Conservation (phyloP, 2,797 vertebrate species). For the Hybognathus amarus region DNA sequence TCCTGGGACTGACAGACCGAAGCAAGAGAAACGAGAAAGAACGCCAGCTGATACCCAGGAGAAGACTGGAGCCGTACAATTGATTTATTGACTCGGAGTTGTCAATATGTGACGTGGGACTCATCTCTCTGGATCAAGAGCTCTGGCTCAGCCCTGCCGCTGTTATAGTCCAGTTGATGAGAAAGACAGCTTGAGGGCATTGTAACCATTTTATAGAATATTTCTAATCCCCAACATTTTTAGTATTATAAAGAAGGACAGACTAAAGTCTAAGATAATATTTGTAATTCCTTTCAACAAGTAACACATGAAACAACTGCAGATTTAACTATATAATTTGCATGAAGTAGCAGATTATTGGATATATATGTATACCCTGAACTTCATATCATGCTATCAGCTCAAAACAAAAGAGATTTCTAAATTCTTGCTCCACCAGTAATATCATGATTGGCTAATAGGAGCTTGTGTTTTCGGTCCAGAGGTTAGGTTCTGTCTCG, state of each 20-base stretch:
- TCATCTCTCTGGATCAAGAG: constrained; percentile 61
- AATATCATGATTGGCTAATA: constrained; percentile 73
- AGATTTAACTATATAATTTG: not conserved
- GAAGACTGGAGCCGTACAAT: constrained; percentile 67
- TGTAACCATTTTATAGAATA: constrained; percentile 65
- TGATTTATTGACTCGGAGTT: constrained; percentile 78
- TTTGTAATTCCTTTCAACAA: not conserved
- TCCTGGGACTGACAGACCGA: constrained; percentile 69
- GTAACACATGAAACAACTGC: not conserved
- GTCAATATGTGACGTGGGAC: constrained; percentile 73
- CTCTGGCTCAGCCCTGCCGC: constrained; percentile 56
- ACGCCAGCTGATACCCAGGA: constrained; percentile 67
- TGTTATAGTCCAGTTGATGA: constrained; percentile 63
- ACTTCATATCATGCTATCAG: not conserved
- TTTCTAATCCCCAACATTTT: constrained; percentile 44
- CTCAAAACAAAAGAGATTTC: constrained; percentile 60
- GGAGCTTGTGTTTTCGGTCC: constrained; percentile 75
- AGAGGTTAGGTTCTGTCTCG: constrained; percentile 80
- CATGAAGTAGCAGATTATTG: not conserved
- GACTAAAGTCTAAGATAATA: not conserved
- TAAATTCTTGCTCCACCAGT: constrained; percentile 68
- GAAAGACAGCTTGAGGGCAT: constrained; percentile 48
- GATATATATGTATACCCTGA: not conserved
- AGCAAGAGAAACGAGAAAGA: constrained; percentile 58
- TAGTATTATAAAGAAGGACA: not conserved